Percentiles rank a stretch among this genome's conserved stretches.
phyloP scores from a whole-genome alignment of 2,888 invertebrate species.

The Hyalella azteca region DNA sequence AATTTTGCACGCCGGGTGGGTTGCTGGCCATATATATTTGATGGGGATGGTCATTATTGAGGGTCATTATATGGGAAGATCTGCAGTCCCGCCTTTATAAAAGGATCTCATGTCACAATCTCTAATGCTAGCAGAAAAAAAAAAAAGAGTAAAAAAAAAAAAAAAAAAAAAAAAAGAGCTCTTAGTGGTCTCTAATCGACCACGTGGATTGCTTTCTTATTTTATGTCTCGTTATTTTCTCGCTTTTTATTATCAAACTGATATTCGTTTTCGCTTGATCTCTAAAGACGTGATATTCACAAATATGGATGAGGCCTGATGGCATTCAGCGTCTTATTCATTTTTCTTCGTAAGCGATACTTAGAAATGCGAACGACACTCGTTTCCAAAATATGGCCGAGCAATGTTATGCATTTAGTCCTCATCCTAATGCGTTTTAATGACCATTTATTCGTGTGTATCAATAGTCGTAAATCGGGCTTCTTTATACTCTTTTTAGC shows the following conservation, averaged over 20 bases:
- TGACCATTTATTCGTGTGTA: too few species aligned
- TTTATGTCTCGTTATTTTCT: conserved; percentile 12
- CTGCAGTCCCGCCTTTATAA: conserved; percentile 13
- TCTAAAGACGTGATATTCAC: neutral
- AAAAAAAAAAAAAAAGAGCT: conserved; percentile 8
- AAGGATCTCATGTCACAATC: conserved; percentile 18
- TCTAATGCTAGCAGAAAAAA: conserved; percentile 8
- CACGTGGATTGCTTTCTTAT: conserved; percentile 27
- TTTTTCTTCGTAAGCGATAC: neutral
- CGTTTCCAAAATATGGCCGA: neutral
- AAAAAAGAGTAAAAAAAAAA: neutral
- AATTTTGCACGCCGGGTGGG: too few species aligned
- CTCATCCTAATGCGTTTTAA: too few species aligned
- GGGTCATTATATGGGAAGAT: conserved; percentile 13
- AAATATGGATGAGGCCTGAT: neutral
- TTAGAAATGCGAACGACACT: neutral
- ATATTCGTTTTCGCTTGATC: conserved; percentile 12
- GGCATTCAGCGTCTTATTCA: neutral
- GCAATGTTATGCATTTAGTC: too few species aligned
- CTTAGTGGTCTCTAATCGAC: conserved; percentile 37
- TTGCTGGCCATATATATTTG: neutral
- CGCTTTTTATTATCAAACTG: conserved; percentile 16
- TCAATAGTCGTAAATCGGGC: too few species aligned
- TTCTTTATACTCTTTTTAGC: too few species aligned
- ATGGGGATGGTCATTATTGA: conserved; percentile 18